Evolutionary conservation across 92 coral and sea anemone genomes (phyloP).

Genomic region (Pocillopora meandrina): DNA sequence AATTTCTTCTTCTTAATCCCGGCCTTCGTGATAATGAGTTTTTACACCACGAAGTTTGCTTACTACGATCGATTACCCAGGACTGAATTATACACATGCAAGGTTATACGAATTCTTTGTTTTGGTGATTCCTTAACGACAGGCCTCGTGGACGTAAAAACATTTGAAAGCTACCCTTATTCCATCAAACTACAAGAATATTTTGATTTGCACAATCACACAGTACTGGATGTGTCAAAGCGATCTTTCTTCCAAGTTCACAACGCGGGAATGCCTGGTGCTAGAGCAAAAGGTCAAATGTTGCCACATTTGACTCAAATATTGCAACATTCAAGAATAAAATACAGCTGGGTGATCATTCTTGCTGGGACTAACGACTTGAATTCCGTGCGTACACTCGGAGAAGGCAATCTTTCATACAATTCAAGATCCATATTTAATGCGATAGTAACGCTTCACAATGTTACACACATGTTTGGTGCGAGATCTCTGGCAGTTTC

Average conservation of each 20-base stretch:
- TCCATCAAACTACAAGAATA: conserved; percentile 42
- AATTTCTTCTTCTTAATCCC: background rate
- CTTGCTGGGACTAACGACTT: conserved; percentile 83
- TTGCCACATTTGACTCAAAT: conserved; percentile 30
- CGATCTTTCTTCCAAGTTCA: conserved; percentile 36
- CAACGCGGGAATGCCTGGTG: conserved; percentile 59
- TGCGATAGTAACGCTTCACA: conserved; percentile 50
- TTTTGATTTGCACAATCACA: conserved; percentile 30
- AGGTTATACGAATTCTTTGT: conserved; percentile 36
- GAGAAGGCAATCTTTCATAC: background rate
- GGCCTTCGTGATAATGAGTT: background rate
- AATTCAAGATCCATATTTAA: conserved; percentile 35
- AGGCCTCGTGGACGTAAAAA: conserved; percentile 14
- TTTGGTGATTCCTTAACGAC: conserved; percentile 68
- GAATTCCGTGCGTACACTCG: background rate
- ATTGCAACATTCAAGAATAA: conserved; percentile 2
- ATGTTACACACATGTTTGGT: conserved; percentile 38
- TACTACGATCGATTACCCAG: background rate
- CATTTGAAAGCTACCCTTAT: conserved; percentile 40
- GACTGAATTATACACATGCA: background rate
- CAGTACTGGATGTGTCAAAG: background rate
- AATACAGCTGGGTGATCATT: conserved; percentile 80
- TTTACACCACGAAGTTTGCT: background rate
- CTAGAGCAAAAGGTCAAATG: conserved; percentile 36
- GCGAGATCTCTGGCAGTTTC: conserved; percentile 67